Base-by-base conservation (phyloP, 2,113 vertebrate genomes). In the Pteruthius melanotis region DNA sequence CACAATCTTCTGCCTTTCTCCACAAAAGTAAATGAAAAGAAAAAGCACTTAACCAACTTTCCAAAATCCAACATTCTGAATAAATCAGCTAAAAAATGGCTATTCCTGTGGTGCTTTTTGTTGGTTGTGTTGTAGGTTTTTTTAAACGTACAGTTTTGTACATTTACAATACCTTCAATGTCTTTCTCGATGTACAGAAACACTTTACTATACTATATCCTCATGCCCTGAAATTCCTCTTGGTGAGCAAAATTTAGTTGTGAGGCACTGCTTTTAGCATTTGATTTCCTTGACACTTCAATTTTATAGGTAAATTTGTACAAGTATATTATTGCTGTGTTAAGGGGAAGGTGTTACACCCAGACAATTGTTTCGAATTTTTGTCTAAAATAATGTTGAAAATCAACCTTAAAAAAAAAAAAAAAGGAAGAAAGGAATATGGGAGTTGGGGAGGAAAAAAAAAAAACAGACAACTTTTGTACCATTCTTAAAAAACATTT, bases 401-500 rank as follows among this genome's bases (percentile, higher is more conserved):
- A 95, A 31, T 64, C 57, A 83, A 76, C 2, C 4, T 65, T 35
- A 8, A 44, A 53, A 76, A 89, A 28, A 50, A 66, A 66, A 53
- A 19, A 57, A 18, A 61, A 28, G 1, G 11, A 56, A 8, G 0
- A 17, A 33, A 60, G 23, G 13, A 78, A 13, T 42, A 52, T 2
- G 2, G 10, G 15, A 5, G 1, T 8, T 11, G 4, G 8, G 5
- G 40, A 7, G 30, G 5, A 11, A 33, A 35, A 35, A 35, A 56
- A 31, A 31, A 23, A 49, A 35, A 7, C 15, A 72, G 42, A 53
- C 16, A 53, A 52, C 3, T 26, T 80, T 30, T 39, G 10, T 21
- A 70, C 9, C 80, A 13, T 17, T 52, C 15, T 83, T 86, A 3
- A 53, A 89, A 89, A 79, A 19, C 37, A 70, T 39, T 11, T 64